Conservation (phyloP, 2,797 vertebrate genomes). For the Eleutherodactylus coqui region DNA sequence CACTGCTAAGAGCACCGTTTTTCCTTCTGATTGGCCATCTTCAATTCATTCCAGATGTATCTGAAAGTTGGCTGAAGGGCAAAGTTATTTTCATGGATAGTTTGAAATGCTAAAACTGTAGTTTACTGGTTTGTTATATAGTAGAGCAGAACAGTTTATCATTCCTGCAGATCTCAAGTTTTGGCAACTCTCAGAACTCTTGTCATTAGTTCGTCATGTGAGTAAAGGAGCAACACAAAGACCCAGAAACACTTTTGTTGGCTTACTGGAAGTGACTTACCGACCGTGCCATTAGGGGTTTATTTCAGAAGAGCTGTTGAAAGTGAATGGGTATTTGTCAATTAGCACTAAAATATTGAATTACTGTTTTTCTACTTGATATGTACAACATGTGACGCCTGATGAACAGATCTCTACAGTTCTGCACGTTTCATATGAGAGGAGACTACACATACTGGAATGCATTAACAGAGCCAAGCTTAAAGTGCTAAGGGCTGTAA, state of each 20-base stretch:
- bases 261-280: background rate
- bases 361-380: constrained; percentile 5
- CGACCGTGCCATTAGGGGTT: constrained; percentile 11
- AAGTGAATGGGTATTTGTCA: constrained; percentile 20
- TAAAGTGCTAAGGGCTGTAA: background rate
- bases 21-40: background rate
- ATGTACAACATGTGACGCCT: background rate
- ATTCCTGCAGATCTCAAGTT: background rate
- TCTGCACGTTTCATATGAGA: background rate
- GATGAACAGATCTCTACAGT: constrained; percentile 1
- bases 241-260: background rate
- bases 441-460: background rate
- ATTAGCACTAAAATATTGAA: constrained; percentile 31
- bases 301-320: constrained; percentile 10
- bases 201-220: constrained; percentile 19
- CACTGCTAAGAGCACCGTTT: background rate
- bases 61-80: background rate
- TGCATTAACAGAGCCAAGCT: background rate
- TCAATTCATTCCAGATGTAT: background rate
- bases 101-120: background rate
- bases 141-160: background rate
- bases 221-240: background rate
- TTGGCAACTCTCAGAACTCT: background rate
- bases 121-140: background rate
- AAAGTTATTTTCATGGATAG: background rate